phyloP scores from a whole-genome alignment of 2,888 invertebrate genomes.

The Eupelmus urozonus region DNA sequence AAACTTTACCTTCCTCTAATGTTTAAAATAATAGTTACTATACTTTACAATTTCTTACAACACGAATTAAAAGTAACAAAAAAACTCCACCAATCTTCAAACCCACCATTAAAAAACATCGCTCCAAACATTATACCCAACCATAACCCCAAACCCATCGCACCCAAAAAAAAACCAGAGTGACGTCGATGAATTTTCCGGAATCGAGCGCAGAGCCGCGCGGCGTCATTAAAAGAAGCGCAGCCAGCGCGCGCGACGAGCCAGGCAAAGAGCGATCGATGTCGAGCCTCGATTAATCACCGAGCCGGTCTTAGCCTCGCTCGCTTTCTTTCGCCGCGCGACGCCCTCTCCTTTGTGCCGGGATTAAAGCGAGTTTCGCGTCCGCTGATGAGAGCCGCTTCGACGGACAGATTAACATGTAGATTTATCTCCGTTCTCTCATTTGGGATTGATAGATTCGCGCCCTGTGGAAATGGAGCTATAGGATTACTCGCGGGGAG shows the following conservation, averaged over 20 bases:
- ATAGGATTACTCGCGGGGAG: no score
- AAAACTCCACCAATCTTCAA: no score
- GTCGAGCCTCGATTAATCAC: constrained; percentile 40
- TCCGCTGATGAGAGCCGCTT: neutral
- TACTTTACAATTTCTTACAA: no score
- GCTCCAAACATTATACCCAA: no score
- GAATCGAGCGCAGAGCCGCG: neutral
- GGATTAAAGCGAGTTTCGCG: no score
- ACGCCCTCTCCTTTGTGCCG: no score
- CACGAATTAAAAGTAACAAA: no score
- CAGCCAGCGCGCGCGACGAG: neutral
- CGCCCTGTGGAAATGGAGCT: no score
- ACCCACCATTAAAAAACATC: no score
- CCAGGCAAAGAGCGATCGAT: constrained; percentile 39
- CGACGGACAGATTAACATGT: constrained; percentile 13
- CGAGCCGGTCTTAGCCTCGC: constrained; percentile 12
- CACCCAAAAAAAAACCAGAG: constrained; percentile 1
- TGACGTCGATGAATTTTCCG: neutral
- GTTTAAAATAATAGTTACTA: no score
- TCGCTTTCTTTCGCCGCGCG: neutral
- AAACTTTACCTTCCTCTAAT: no score
- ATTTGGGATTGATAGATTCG: constrained; percentile 6
- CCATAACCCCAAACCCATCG: no score
- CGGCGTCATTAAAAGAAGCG: constrained; percentile 22
- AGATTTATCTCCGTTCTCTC: constrained; percentile 9